Base-by-base conservation (phyloP, 2,113 vertebrate genomes). In the Copsychus sechellarum region DNA sequence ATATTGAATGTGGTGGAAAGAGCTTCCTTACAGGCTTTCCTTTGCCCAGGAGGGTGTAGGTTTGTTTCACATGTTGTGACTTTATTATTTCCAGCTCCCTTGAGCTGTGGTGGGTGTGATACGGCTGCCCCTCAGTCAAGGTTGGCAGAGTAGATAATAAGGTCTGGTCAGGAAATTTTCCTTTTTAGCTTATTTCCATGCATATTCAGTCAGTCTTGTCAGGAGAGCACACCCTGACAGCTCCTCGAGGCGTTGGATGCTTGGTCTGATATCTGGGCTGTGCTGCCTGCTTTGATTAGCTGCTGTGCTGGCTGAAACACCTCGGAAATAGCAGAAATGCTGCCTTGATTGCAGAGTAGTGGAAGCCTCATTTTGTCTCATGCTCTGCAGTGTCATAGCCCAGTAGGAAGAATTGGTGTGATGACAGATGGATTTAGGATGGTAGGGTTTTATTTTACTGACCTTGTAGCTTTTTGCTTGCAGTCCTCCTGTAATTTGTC, bases 251-350 rank as follows among this genome's bases (percentile, higher is more conserved):
- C 94, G 67, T 61, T 74, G 2, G 1, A 8, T 95, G 84, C 94
- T 89, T 66, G 71, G 62, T 94, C 95, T 96, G 96, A 93, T 96
- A 88, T 82, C 87, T 93, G 84, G 62, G 92, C 95, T 94, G 2
- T 1, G 24, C 92, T 96, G 93, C 91, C 94, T 93, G 47, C 29
- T 91, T 86, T 88, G 95, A 93, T 97, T 94, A 96, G 95, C 90
- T 88, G 62, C 21, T 88, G 90, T 91, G 71, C 84, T 65, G 69
- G 84, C 26, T 88, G 94, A 90, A 93, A 83, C 42, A 66, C 81
- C 90, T 95, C 93, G 82, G 84, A 89, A 96, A 92, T 62, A 95
- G 66, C 74, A 87, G 78, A 14, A 12, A 65, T 54, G 50, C 84
- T 80, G 81, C 38, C 62, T 17, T 91, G 84, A 91, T 88, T 82